A percentile compares a stretch with the other conserved stretches of the same genome.
These are phyloP conservation scores for Gymnoscopelus microlampas DNA, from an alignment of 2,797 vertebrate genomes.

Conservation along the genomic window DNA sequence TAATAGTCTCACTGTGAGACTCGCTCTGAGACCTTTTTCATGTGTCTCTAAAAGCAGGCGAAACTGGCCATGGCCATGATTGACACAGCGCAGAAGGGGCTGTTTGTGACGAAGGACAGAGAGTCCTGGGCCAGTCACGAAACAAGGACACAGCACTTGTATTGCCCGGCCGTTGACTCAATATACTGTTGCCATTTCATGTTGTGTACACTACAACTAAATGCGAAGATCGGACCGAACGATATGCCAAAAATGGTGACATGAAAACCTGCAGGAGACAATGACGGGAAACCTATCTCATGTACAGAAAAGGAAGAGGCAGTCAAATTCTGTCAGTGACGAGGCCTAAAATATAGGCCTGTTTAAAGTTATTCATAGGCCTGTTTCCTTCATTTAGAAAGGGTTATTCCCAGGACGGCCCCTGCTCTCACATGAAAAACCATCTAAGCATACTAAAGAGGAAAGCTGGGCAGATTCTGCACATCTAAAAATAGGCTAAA, in stretches of 20 bases:
- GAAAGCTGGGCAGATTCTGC: slow-evolving; percentile 72
- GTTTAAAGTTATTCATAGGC: slow-evolving; percentile 63
- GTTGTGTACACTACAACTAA: slow-evolving; percentile 52
- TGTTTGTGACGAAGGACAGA: slow-evolving; percentile 53
- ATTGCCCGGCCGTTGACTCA: slow-evolving; percentile 43
- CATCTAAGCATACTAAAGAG: slow-evolving; percentile 61
- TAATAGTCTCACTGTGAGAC: slow-evolving; percentile 56
- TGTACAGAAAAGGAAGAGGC: slow-evolving; percentile 55
- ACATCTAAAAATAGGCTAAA: slow-evolving; percentile 76
- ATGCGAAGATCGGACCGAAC: slow-evolving; percentile 47
- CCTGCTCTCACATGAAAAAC: slow-evolving; percentile 66
- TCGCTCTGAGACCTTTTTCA: slow-evolving; percentile 45
- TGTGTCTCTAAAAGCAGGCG: slow-evolving; percentile 29
- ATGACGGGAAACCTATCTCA: slow-evolving; percentile 64
- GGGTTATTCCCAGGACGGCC: slow-evolving; percentile 69
- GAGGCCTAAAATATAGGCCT: slow-evolving; percentile 61
- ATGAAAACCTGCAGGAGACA: slow-evolving; percentile 56
- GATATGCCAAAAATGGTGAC: slow-evolving; percentile 40
- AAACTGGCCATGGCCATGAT: slow-evolving; percentile 52
- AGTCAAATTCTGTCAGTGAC: slow-evolving; percentile 53
- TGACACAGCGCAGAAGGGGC: slow-evolving; percentile 48
- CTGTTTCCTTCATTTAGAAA: slow-evolving; percentile 44
- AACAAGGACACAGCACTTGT: slow-evolving; percentile 57
- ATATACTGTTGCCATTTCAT: slow-evolving; percentile 47
- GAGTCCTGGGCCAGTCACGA: slow-evolving; percentile 51